Evolutionary conservation across 30 jellyfish, hydroid and myxozoan species (phyloP).

Genomic region (Turritopsis dohrnii): DNA sequence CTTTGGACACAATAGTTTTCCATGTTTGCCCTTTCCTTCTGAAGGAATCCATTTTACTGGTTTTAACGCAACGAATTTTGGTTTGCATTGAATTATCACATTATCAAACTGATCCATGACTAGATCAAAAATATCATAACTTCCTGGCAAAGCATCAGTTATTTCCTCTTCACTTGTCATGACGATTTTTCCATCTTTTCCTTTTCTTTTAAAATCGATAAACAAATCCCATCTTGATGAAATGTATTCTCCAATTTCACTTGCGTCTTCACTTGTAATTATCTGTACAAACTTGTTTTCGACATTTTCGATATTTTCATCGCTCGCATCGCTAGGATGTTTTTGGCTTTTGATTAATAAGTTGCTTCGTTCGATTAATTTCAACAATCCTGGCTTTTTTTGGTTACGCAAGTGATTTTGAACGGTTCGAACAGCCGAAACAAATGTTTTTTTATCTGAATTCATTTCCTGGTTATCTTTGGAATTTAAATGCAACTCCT

Average conservation of each 20-base stretch:
- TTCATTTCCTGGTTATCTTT: not conserved
- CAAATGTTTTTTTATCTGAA: not conserved
- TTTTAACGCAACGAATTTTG: not conserved
- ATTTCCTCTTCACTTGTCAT: constrained; percentile 9
- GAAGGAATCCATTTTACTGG: constrained; percentile 2
- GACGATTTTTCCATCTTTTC: constrained; percentile 3
- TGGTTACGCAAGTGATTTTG: not conserved
- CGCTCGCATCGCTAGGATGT: too few relatives aligned
- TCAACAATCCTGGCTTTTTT: not conserved
- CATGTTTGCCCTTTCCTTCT: not conserved
- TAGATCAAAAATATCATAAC: not conserved
- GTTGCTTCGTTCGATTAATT: not conserved
- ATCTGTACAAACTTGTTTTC: not conserved
- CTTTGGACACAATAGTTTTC: not conserved
- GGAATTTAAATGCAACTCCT: too few relatives aligned
- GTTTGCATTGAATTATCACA: not conserved
- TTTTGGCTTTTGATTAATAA: not conserved
- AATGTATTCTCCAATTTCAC: not conserved
- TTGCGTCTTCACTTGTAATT: not conserved
- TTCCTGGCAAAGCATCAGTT: not conserved
- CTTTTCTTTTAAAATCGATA: not conserved
- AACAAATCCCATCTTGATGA: not conserved
- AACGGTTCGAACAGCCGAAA: not conserved
- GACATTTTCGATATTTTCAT: not conserved
- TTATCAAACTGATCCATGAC: constrained; percentile 10